Conservation (phyloP, 2,113 vertebrate species). For the Tinamus guttatus region DNA sequence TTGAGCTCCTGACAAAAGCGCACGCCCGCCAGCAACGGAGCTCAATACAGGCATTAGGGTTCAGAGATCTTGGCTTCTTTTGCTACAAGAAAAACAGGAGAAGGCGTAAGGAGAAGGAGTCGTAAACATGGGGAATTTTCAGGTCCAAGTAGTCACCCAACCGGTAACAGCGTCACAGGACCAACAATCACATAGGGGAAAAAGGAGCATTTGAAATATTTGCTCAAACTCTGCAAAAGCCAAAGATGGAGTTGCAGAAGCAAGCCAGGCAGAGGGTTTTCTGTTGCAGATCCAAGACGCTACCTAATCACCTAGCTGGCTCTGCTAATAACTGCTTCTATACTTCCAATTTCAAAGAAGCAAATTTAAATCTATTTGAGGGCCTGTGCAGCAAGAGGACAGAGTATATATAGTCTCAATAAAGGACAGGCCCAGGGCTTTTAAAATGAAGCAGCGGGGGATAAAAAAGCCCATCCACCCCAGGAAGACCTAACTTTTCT, state of each 20-base stretch:
- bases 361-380: neutral
- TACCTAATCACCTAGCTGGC: neutral
- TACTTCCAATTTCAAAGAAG: neutral
- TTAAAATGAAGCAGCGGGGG: neutral
- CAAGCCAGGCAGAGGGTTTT: neutral
- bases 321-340: neutral
- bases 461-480: neutral
- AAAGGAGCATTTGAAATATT: neutral
- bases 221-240: neutral
- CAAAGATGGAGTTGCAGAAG: neutral
- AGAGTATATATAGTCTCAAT: neutral
- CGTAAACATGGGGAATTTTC: neutral
- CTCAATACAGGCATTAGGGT: neutral
- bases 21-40: neutral
- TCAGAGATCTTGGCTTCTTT: neutral
- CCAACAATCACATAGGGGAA: neutral
- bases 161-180: neutral
- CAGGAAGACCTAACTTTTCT: neutral
- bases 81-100: neutral
- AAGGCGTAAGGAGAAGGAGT: too few relatives aligned
- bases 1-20: neutral
- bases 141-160: neutral
- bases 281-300: neutral
- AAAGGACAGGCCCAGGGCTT: neutral
- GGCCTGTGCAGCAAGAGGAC: neutral